Evolutionary conservation across 2,888 invertebrate genomes (phyloP), one percentile per base, ranked within the genome.

Genomic region (Ophioninae sp.): DNA sequence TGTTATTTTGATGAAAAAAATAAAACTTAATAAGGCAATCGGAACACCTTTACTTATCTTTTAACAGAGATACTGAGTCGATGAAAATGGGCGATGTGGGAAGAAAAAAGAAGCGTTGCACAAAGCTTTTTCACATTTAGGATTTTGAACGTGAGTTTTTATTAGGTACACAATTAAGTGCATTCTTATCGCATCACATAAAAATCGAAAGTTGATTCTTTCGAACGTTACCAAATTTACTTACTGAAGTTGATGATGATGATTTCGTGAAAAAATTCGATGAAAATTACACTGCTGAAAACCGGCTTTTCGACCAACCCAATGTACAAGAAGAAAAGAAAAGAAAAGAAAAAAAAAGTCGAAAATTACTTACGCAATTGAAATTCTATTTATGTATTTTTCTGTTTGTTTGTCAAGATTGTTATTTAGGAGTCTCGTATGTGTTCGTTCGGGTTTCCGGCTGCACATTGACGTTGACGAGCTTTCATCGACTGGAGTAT

Each of bases 391-490:
- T 51, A 30, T 3, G 30, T 30, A 30, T 51, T 17, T 13, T 17
- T 51, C 51, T 17, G 13, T 51, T 51, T 51, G 0, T 3, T 51
- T 51, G 17, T 17, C 6, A 51, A 13, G 13, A 17, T 51, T 51
- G 13, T 51, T 51, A 3, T 17, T 65, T 65, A 3, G 39, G n/a
- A 64, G 64, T 41, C 39, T 10, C 6, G 75, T 65, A 10, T 65
- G 61, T 51, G 61, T 20, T 23, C 75, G 22, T 44, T 68, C 76
- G 79, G 56, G 39, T 63, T 58, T 68, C 56, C 44, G 63, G 44
- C 63, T 80, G 39, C 13, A 51, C 39, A 17, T 17, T 51, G 37
- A 77, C 61, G 64, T 63, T 58, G 41, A 75, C 79, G 61, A 61
- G 61, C 72, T 72, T 63, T 23, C 51, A 7, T 10, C 20, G 58